phyloP scores from a whole-genome alignment of 2,888 invertebrate species.

The Drosophila buzzatii region DNA sequence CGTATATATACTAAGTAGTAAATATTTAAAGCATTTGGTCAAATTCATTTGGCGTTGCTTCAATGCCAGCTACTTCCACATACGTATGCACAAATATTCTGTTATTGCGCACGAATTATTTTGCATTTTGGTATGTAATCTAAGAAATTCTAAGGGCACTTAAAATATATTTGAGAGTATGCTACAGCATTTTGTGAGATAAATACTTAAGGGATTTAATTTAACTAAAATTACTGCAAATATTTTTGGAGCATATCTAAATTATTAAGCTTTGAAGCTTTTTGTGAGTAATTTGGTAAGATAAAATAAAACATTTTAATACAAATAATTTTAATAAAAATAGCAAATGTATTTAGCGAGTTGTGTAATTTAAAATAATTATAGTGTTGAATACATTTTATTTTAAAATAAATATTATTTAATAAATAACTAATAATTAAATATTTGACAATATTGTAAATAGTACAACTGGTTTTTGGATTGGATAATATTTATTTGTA shows the following conservation, averaged over 20 bases:
- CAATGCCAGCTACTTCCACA: slow-evolving; percentile 28
- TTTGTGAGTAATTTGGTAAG: not conserved
- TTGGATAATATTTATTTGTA: too few species aligned
- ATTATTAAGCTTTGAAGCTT: too few species aligned
- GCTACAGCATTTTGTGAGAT: not conserved
- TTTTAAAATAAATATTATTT: too few species aligned
- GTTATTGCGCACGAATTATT: not conserved
- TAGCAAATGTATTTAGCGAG: too few species aligned
- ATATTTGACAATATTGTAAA: too few species aligned
- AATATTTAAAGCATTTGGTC: slow-evolving; percentile 59
- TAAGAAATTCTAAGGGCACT: not conserved
- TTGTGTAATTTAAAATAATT: too few species aligned
- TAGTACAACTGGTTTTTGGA: too few species aligned
- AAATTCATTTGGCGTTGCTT: slow-evolving; percentile 50
- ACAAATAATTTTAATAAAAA: not conserved
- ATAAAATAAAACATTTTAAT: not conserved
- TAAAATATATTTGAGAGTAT: not conserved
- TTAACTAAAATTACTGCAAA: not conserved
- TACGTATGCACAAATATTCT: not conserved
- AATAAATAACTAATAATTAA: too few species aligned
- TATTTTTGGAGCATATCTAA: not conserved
- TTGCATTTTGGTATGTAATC: not conserved
- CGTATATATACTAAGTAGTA: slow-evolving; percentile 23
- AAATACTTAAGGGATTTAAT: not conserved
- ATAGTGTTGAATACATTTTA: too few species aligned